phyloP scores from a whole-genome alignment of 2,113 vertebrate genomes.

The Xyrauchen texanus region DNA sequence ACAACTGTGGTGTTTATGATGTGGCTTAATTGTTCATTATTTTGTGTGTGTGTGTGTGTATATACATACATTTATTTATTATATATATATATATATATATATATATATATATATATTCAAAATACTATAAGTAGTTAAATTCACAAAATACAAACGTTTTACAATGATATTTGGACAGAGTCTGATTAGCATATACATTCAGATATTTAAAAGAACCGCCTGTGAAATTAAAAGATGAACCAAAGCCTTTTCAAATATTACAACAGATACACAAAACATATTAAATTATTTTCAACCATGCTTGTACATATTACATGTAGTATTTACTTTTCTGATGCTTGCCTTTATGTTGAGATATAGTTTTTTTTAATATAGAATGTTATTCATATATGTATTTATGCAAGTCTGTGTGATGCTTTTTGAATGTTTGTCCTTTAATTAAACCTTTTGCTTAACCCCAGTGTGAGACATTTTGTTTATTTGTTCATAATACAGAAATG shows the following conservation, averaged over 20 bases:
- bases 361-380: constrained; percentile 47
- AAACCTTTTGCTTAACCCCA: constrained; percentile 67
- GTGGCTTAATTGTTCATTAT: constrained; percentile 5
- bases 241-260: constrained; percentile 45
- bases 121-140: too few relatives aligned
- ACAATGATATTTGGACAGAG: not conserved
- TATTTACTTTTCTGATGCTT: constrained; percentile 62
- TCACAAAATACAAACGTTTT: not conserved
- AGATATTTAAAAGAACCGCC: too few relatives aligned
- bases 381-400: constrained; percentile 71
- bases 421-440: constrained; percentile 66
- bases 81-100: too few relatives aligned
- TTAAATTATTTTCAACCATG: constrained; percentile 52
- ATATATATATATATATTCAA: too few relatives aligned
- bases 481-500: not conserved
- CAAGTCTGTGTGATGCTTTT: constrained; percentile 65
- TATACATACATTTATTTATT: too few relatives aligned
- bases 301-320: constrained; percentile 47
- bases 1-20: not conserved
- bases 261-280: constrained; percentile 36
- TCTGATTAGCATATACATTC: not conserved
- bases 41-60: not conserved
- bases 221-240: constrained; percentile 43
- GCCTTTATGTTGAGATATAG: constrained; percentile 56
- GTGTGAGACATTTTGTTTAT: not conserved